phyloP scores from a whole-genome alignment of 2,113 vertebrate genomes.

The Plecotus auritus region DNA sequence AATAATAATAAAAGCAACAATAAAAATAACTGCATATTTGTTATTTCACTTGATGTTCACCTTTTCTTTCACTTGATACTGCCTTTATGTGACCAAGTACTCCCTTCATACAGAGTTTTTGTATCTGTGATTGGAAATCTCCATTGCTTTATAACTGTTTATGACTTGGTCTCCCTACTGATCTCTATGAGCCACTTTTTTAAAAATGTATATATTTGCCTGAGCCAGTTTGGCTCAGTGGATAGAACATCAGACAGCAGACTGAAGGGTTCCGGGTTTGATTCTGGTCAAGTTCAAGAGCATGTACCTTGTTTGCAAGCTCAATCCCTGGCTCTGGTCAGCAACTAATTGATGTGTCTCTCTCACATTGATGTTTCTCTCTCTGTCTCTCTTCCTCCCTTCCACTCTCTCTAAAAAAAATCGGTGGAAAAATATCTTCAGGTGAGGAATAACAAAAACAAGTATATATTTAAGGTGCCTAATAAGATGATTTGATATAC shows the following conservation, averaged over 20 bases:
- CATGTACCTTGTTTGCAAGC: no score
- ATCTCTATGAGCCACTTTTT: not conserved
- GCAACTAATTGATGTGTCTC: no score
- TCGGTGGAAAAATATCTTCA: no score
- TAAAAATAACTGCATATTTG: not conserved
- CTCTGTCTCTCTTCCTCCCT: no score
- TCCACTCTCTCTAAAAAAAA: no score
- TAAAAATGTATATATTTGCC: not conserved
- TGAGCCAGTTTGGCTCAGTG: no score
- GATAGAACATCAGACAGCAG: no score
- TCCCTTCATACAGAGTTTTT: not conserved
- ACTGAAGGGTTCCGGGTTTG: no score
- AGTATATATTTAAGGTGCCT: not conserved
- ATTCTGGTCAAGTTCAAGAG: no score
- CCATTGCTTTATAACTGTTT: conserved; percentile 7
- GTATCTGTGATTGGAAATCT: not conserved
- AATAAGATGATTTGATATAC: not conserved
- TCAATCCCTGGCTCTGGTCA: no score
- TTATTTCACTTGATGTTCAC: conserved; percentile 1
- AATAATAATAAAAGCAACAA: not conserved
- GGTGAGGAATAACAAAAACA: not conserved
- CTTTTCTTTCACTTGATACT: not conserved
- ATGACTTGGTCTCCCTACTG: not conserved
- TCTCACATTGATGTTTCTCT: no score
- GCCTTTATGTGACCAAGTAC: not conserved